phyloP scores from a whole-genome alignment of 2,797 vertebrate species.

The Morelia viridis region DNA sequence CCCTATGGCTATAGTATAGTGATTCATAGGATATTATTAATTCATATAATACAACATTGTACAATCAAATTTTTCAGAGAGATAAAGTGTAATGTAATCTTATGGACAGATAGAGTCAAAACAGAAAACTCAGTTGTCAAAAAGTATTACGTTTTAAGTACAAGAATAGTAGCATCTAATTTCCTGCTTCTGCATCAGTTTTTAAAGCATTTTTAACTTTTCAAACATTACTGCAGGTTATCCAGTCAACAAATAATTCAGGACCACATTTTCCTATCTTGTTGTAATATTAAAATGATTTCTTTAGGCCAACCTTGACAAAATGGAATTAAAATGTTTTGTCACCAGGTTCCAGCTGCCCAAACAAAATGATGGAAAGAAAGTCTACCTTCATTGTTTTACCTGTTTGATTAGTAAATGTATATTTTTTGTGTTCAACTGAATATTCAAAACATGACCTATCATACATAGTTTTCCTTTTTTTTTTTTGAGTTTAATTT shows the following conservation, averaged over 20 bases:
- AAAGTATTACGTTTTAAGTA: constrained; percentile 19
- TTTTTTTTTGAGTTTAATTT: neutral
- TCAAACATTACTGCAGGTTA: neutral
- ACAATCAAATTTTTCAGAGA: constrained; percentile 1
- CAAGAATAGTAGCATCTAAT: neutral
- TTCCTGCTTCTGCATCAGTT: neutral
- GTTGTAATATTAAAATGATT: neutral
- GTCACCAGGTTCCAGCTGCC: neutral
- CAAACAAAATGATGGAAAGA: neutral
- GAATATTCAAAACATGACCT: neutral
- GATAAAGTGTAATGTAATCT: neutral
- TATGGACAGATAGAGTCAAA: constrained; percentile 28
- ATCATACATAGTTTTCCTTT: neutral
- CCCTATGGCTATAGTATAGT: constrained; percentile 2
- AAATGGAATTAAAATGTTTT: neutral
- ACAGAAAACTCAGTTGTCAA: constrained; percentile 10
- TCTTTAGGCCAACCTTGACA: neutral
- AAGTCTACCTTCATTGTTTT: neutral
- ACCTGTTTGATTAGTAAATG: neutral
- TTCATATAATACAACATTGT: neutral
- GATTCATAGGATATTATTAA: constrained; percentile 10
- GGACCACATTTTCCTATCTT: neutral
- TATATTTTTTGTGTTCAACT: neutral
- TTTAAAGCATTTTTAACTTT: neutral
- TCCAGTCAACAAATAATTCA: neutral